Base-by-base conservation (phyloP, 2,113 vertebrate species). In the Calidris pygmaea region DNA sequence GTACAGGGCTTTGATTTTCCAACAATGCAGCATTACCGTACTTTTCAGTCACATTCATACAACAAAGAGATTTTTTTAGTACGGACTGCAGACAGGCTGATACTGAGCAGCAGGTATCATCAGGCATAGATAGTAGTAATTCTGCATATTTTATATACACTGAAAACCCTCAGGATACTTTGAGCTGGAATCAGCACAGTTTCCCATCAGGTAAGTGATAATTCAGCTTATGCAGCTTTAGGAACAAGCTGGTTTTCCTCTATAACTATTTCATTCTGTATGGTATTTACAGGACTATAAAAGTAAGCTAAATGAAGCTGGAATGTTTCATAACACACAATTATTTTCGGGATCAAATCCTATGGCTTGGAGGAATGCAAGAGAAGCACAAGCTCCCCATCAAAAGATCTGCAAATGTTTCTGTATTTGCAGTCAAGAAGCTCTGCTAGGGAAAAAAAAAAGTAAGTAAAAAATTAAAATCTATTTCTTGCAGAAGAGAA, bases 401-500 rank as follows among this genome's bases (percentile, higher is more conserved):
- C 91, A 62, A 67, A 86, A 86, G 74, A 94, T 45, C 78, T 87
- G 87, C 71, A 94, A 94, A 95, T 59, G 63, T 85, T 96, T 94
- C 92, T 96, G 30, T 59, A 82, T 91, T 81, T 71, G 80, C 60
- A 89, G 82, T 47, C 5, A 37, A 95, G 90, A 89, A 93, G 81
- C 68, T 94, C 90, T 75, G 59, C 78, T 55, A 76, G 32, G 52
- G 62, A 30, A 68, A 83, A 58, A 81, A 47, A 47, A 37, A 39
- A 50, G 12, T 10, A 70, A 87, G 55, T 34, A 75, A 70, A 94
- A 92, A 94, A 94, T 85, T 68, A 87, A 93, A 96, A 92, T 75
- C 86, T 97, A 80, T 97, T 91, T 96, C 78, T 86, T 80, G 89
- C 67, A 93, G 60, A 95, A 84, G 70, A 65, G 95, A 95, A 96